These are phyloP conservation scores for Pelobates cultripes DNA, from an alignment of 2,797 vertebrate species.

Conservation along the genomic window DNA sequence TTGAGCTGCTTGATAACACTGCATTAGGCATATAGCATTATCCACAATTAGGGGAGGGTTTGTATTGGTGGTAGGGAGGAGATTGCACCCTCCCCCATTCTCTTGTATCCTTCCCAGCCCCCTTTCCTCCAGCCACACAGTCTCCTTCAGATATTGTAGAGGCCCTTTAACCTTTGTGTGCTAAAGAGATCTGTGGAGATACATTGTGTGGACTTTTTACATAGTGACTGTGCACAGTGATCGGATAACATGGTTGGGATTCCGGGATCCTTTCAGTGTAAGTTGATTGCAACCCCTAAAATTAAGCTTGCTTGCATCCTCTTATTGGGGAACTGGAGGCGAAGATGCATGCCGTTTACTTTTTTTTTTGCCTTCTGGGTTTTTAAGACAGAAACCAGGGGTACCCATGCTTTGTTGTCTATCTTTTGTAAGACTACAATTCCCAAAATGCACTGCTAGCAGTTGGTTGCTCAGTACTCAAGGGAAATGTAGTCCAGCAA, in stretches of 20 bases:
- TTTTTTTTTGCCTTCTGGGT: too few species aligned
- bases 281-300: constrained; percentile 8
- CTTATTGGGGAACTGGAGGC: not conserved
- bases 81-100: constrained; percentile 22
- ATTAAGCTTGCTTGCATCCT: not conserved
- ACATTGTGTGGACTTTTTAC: not conserved
- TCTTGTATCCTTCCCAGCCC: constrained; percentile 37
- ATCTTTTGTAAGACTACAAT: too few species aligned
- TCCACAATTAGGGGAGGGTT: constrained; percentile 2
- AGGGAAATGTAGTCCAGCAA: too few species aligned
- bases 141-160: constrained; percentile 14
- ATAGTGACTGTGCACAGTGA: not conserved
- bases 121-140: constrained; percentile 28
- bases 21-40: not conserved
- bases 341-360: not conserved
- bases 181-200: not conserved
- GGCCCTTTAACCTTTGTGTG: constrained; percentile 9
- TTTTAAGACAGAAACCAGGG: too few species aligned
- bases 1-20: not conserved
- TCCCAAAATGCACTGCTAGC: too few species aligned
- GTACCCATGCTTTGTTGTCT: too few species aligned
- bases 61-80: not conserved
- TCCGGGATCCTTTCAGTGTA: constrained; percentile 49
- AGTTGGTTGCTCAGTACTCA: too few species aligned
- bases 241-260: constrained; percentile 44